Percentiles rank a stretch among this genome's conserved stretches.
These are phyloP conservation scores for Teleopsis dalmanni DNA, from an alignment of 1,140 invertebrate species.

Conservation along the genomic window DNA sequence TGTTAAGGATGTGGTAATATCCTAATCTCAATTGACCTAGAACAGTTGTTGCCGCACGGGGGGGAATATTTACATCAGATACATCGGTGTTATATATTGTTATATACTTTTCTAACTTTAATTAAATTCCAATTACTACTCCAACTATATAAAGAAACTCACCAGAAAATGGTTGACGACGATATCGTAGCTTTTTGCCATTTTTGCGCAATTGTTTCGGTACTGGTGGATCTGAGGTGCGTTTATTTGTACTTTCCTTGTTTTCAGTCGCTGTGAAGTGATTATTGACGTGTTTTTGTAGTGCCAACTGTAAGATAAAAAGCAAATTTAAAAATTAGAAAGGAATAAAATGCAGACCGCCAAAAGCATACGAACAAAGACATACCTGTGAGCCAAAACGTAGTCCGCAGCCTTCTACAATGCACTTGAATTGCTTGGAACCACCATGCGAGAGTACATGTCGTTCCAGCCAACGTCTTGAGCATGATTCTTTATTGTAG, in stretches of 20 bases:
- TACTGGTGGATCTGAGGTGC: constrained; percentile 52
- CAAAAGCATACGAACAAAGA: not conserved
- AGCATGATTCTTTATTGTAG: constrained; percentile 84
- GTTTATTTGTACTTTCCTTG: constrained; percentile 51
- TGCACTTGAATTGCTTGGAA: constrained; percentile 91
- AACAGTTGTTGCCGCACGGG: too few species aligned
- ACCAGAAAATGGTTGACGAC: constrained; percentile 78
- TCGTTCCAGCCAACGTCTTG: constrained; percentile 83
- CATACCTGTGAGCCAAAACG: constrained; percentile 84
- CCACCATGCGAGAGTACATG: constrained; percentile 88
- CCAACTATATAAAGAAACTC: constrained; percentile 20
- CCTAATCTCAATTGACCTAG: too few species aligned
- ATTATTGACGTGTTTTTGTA: constrained; percentile 88
- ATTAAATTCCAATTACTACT: too few species aligned
- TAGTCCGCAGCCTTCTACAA: constrained; percentile 85
- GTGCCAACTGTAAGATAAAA: constrained; percentile 56
- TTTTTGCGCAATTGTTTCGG: constrained; percentile 75
- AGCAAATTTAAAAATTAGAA: not conserved
- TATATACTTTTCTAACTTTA: too few species aligned
- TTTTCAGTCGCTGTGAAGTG: constrained; percentile 73
- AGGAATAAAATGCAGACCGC: not conserved
- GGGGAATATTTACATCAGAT: too few species aligned
- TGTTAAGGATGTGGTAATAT: too few species aligned
- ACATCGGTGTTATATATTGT: too few species aligned
- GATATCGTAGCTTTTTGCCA: constrained; percentile 74